Base-by-base conservation (phyloP, 2,113 vertebrate genomes). In the Proteles cristata region DNA sequence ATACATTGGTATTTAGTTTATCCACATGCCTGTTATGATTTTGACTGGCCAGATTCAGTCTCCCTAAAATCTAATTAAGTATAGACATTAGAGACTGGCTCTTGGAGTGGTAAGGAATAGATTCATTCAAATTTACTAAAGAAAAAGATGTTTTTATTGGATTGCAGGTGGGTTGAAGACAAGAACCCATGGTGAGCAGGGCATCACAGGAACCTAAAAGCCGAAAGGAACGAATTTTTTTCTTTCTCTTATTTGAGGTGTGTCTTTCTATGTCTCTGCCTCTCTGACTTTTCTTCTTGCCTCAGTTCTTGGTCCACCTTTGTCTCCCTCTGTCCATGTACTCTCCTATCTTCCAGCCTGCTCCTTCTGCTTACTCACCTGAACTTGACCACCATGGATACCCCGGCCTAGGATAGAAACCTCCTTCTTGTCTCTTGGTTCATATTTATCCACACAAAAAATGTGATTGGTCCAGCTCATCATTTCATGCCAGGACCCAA, bases 21-120 rank as follows among this genome's bases (percentile, higher is more conserved):
- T 84, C 48, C 69, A 53, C 71, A 53, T 91, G 45, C 26, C 71
- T 85, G n/a, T 89, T 58, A 39, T 35, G 21, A 92, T 94, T 96
- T 88, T 73, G 26, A 94, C 39, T 48, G 61, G 25, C 10, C 43
- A 76, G 28, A 90, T 74, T 45, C 23, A 84, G 25, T n/a, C 7
- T 21, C 8, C 58, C 58, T 71, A 25, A 88, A 79, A 19, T 79
- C 21, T 82, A 90, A 61, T 66, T 31, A 69, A 66, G 31, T 80
- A 88, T 61, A 33, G 35, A 58, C 82, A 90, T n/a, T 94, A 77
- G 33, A 73, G 82, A 48, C 28, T 68, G 45, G 65, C 4, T 94
- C 45, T 79, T 76, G 35, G 45, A 35, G 28, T 68, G 63, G 21
- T 33, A 90, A 95, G 12, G 65, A 81, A 55, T 11, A n/a, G 53